Evolutionary conservation across 2,797 vertebrate species (phyloP), one percentile per base, ranked within the genome.

Genomic region (Trichosurus vulpecula): DNA sequence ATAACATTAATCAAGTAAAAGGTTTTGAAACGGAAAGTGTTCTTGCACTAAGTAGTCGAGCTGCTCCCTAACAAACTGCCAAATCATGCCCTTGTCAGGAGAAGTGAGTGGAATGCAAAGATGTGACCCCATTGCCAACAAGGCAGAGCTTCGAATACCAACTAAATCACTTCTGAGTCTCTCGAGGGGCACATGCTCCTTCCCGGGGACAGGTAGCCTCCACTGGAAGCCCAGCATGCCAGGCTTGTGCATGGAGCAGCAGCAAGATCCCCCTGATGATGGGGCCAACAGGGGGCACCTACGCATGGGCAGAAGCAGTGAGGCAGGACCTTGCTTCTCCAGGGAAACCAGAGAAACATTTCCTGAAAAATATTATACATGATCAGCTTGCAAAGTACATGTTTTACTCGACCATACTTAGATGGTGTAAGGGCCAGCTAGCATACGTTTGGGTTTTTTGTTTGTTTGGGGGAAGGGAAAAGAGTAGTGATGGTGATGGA

Each of bases 1-100:
- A 91, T 97, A 96, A 96, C 95, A 96, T 97, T 97, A 97, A 97
- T 97, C 95, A 96, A 97, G 96, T 95, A 94, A 97, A 97, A 97
- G 98, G 96, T 98, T 96, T 97, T 97, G 95, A 96, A 98, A 96
- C 0, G 2, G 91, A 94, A 97, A 98, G 92, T 96, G 96, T 54
- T 96, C 97, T 97, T 96, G 95, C 92, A 94, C 95, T 97, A 96
- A 97, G 96, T 96, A 94, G 95, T 94, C 93, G 92, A 90, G 95
- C 94, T 96, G 90, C 96, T 97, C 93, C 96, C 92, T 95, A 96
- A 97, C 95, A 96, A 94, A 95, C 94, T 94, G 58, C 53, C 94
- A 96, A 95, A 97, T 93, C 93, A 95, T 96, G 93, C 97, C 96
- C 97, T 96, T 97, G 97, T 97, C 96, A 95, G 90, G 92, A 97